phyloP scores from a whole-genome alignment of 2,888 invertebrate species.

The Prionchulus punctatus region DNA sequence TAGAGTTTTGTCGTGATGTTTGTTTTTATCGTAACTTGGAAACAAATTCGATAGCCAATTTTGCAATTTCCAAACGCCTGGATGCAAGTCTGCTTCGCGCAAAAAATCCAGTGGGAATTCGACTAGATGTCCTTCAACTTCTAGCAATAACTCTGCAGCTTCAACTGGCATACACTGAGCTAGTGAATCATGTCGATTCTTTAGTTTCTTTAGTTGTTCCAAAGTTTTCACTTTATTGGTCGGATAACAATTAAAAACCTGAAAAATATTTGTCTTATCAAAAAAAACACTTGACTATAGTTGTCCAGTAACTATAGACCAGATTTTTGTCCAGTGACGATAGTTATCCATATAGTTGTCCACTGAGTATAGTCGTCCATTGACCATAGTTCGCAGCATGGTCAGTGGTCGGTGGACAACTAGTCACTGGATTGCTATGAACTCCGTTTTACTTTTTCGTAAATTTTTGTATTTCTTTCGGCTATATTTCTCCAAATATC shows the following conservation, averaged over 20 bases:
- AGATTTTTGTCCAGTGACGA: no score
- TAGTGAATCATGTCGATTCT: constrained; percentile 59
- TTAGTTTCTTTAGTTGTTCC: constrained; percentile 56
- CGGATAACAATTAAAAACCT: constrained; percentile 78
- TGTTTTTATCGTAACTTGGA: no score
- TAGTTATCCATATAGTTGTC: no score
- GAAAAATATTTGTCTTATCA: constrained; percentile 14
- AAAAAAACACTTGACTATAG: background rate
- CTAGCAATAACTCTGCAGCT: constrained; percentile 21
- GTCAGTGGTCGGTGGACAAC: no score
- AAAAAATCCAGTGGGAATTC: constrained; percentile 74
- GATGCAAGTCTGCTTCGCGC: constrained; percentile 61
- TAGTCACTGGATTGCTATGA: no score
- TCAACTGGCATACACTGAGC: constrained; percentile 17
- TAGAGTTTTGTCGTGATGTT: no score
- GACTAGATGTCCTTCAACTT: constrained; percentile 60
- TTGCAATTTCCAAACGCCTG: no score
- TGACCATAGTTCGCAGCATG: no score
- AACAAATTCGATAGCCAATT: no score
- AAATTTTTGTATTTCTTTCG: background rate
- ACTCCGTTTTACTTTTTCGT: constrained; percentile 1
- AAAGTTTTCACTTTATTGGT: constrained; percentile 64
- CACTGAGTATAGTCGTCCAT: no score
- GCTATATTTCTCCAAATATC: background rate
- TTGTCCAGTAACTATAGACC: background rate